A percentile compares a stretch with the other conserved stretches of the same genome.
These are phyloP conservation scores for Amphiura filiformis DNA, from an alignment of 35 echinoderm and acorn worm species.

Conservation along the genomic window DNA sequence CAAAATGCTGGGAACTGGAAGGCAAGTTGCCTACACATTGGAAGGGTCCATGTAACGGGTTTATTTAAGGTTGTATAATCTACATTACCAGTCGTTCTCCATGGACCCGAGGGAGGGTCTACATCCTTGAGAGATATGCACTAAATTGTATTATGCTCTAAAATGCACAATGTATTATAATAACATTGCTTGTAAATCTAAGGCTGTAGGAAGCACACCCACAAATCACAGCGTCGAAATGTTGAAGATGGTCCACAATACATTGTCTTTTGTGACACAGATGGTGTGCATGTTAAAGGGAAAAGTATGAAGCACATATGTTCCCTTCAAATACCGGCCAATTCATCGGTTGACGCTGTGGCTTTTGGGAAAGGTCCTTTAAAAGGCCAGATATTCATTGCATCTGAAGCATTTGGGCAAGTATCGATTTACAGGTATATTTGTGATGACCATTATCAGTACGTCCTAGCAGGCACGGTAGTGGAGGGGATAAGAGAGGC, in stretches of 20 bases:
- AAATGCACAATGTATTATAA: no score
- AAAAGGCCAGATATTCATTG: not conserved
- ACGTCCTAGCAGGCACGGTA: not conserved
- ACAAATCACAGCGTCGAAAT: not conserved
- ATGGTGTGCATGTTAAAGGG: not conserved
- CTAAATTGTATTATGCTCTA: no score
- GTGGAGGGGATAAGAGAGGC: not conserved
- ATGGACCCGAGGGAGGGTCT: no score
- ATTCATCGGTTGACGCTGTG: not conserved
- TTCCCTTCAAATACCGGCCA: not conserved
- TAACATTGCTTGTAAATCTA: no score
- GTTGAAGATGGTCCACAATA: not conserved
- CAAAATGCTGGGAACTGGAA: no score
- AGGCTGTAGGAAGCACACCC: no score
- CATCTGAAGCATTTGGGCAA: not conserved
- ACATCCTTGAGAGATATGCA: no score
- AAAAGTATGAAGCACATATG: not conserved
- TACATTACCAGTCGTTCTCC: no score
- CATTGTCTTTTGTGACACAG: not conserved
- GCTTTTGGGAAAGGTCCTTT: not conserved
- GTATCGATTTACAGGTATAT: not conserved
- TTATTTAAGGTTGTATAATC: no score
- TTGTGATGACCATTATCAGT: not conserved
- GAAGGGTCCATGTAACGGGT: no score
- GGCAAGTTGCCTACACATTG: no score